Evolutionary conservation across 2,113 vertebrate genomes (phyloP), one percentile per base, ranked within the genome.

Genomic region (Excalfactoria chinensis): DNA sequence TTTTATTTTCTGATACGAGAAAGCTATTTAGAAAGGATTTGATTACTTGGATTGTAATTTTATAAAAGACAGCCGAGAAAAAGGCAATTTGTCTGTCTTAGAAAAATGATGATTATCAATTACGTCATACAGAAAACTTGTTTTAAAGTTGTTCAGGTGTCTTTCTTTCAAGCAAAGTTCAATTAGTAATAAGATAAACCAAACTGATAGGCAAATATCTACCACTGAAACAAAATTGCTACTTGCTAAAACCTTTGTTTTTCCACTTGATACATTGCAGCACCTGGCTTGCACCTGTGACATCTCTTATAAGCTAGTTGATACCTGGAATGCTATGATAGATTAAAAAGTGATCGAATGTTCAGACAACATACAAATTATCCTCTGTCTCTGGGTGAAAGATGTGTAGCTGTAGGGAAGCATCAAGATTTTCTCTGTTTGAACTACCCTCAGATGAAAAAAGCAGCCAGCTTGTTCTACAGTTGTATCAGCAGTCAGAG

Each of bases 21-120:
- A 85, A 83, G 79, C 60, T 60, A 20, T 93, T 93, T 93, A 88
- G 94, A 94, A 97, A 86, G 89, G 48, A 84, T 94, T 93, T 89
- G 69, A 91, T 95, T 96, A 85, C 86, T 85, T 55, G 63, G 37
- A 73, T 95, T 95, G 69, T 86, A 96, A 89, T 90, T 95, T 82
- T 88, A 32, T 6, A 71, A 23, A 67, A 93, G 74, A 90, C 80
- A 95, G 68, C 78, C 64, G 94, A 94, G 94, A 89, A 93, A 94
- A 96, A 93, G 64, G 66, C 83, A 95, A 66, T 96, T 94, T 96
- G 20, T 92, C 86, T 86, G 97, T 96, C 89, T 53, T 84, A 84
- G 88, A 92, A 77, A 93, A 95, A 66, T 93, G 60, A 71, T 85
- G 78, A 58, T 92, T 96, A 94, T 95, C 85, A 96, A 77, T 91